Evolutionary conservation across 2,888 invertebrate genomes (phyloP).

Genomic region (Phyto melanocephala): DNA sequence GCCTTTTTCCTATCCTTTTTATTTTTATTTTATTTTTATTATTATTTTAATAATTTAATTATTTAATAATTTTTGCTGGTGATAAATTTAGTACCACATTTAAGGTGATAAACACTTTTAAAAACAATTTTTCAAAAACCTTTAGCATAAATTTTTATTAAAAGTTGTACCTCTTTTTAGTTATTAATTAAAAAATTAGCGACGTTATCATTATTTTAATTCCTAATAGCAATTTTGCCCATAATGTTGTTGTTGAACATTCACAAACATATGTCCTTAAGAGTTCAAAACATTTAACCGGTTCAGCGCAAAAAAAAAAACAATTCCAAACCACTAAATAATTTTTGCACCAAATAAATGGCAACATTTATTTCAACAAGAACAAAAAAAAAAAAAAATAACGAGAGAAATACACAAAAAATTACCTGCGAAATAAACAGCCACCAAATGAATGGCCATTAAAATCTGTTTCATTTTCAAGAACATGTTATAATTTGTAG

Average conservation of each 20-base stretch:
- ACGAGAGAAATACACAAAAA: conserved; percentile 7
- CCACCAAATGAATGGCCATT: conserved; percentile 50
- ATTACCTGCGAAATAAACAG: conserved; percentile 26
- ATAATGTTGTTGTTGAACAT: conserved; percentile 14
- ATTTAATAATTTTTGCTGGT: no score
- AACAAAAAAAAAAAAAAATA: not conserved
- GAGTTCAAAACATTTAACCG: conserved; percentile 26
- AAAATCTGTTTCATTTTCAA: conserved; percentile 31
- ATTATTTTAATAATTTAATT: no score
- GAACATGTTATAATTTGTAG: conserved; percentile 62
- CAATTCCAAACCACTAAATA: no score
- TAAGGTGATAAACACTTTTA: no score
- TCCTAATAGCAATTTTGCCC: not conserved
- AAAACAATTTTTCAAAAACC: no score
- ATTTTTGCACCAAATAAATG: conserved; percentile 7
- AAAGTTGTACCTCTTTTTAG: not conserved
- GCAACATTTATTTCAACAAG: no score
- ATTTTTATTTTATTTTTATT: no score
- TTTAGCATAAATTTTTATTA: no score
- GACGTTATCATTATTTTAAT: conserved; percentile 14
- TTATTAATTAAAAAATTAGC: conserved; percentile 32
- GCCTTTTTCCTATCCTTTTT: no score
- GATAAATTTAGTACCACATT: no score
- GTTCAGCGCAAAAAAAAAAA: conserved; percentile 19
- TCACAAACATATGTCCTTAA: not conserved